phyloP scores from a whole-genome alignment of 2,113 vertebrate species.

The Nyctereutes procyonoides region DNA sequence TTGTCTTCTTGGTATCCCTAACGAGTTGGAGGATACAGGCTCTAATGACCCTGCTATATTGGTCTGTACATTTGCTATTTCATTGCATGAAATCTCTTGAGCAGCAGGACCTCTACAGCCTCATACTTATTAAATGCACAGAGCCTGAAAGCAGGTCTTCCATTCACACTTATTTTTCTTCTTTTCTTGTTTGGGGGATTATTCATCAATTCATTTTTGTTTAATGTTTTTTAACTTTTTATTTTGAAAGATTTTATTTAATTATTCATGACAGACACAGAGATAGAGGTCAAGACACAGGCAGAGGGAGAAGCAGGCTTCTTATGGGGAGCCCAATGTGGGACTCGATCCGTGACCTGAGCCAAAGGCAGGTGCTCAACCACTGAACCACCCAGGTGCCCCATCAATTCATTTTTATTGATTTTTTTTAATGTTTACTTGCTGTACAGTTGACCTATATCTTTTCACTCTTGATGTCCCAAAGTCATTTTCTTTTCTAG shows the following conservation, averaged over 20 bases:
- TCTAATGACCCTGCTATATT: not conserved
- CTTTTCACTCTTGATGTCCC: not conserved
- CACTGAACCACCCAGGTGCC: too few relatives aligned
- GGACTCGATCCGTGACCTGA: too few relatives aligned
- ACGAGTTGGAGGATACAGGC: not conserved
- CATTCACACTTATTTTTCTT: not conserved
- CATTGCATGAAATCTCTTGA: not conserved
- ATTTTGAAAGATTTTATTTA: not conserved
- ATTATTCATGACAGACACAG: too few relatives aligned
- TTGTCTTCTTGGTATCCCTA: not conserved
- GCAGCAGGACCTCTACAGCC: not conserved
- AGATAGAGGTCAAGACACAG: too few relatives aligned
- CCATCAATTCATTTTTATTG: not conserved
- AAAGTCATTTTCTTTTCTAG: not conserved
- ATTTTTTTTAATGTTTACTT: not conserved
- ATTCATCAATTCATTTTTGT: not conserved
- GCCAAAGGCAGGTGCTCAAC: too few relatives aligned
- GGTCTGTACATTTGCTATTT: not conserved
- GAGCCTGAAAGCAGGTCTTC: not conserved
- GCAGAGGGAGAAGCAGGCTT: too few relatives aligned
- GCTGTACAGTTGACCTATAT: not conserved
- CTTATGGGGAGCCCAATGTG: too few relatives aligned
- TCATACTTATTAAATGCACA: not conserved
- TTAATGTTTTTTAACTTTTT: not conserved
- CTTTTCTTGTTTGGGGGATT: not conserved